Conservation (phyloP, 2,888 invertebrate genomes). For the Cephonodes hylas region DNA sequence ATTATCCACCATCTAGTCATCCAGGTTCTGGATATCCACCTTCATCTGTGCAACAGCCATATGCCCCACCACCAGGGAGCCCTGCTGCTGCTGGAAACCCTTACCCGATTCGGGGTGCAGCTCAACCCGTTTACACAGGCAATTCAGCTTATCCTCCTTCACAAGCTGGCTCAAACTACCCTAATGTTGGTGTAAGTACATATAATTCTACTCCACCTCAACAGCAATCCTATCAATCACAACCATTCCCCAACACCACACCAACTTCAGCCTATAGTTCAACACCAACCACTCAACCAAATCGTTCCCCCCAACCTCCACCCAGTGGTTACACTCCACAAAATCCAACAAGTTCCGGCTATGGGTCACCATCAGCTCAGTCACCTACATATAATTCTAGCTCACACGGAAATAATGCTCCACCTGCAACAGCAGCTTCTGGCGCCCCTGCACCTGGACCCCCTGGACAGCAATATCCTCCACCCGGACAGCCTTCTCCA, state of each 20-base stretch:
- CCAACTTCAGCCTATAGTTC: conserved; percentile 79
- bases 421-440: conserved; percentile 72
- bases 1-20: conserved; percentile 79
- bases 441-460: conserved; percentile 76
- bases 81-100: conserved; percentile 68
- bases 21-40: conserved; percentile 73
- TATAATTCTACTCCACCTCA: conserved; percentile 74
- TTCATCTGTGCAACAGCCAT: conserved; percentile 70
- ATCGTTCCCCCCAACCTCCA: conserved; percentile 81
- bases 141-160: conserved; percentile 73
- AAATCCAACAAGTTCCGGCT: conserved; percentile 79
- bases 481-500: conserved; percentile 82
- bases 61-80: conserved; percentile 74
- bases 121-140: conserved; percentile 72
- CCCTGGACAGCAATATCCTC: conserved; percentile 84
- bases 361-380: conserved; percentile 84
- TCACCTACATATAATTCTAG: conserved; percentile 84
- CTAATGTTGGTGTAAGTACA: conserved; percentile 73
- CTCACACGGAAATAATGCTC: conserved; percentile 76
- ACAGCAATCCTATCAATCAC: conserved; percentile 75
- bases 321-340: conserved; percentile 80
- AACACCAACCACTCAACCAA: conserved; percentile 75
- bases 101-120: conserved; percentile 67
- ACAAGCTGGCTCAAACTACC: conserved; percentile 67
- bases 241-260: conserved; percentile 74